Percentiles rank a stretch among this genome's conserved stretches.
Evolutionary conservation across 2,113 vertebrate genomes (phyloP).

Genomic region (Sceloporus undulatus): DNA sequence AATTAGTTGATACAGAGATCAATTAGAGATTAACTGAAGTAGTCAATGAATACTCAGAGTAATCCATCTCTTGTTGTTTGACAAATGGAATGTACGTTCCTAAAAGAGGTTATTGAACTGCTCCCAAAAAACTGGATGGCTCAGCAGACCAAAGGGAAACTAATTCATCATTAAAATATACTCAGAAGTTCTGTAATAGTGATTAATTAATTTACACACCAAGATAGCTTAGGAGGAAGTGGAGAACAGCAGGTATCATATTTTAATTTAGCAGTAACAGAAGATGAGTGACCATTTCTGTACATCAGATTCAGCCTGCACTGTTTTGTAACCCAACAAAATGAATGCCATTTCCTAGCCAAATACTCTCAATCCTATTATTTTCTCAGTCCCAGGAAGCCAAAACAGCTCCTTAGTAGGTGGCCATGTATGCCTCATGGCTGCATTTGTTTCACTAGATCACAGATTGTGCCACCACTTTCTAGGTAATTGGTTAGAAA

Average conservation of each 20-base stretch:
- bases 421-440: no score
- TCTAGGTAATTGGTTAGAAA: no score
- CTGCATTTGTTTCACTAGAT: not conserved
- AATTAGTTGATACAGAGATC: not conserved
- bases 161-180: not conserved
- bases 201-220: not conserved
- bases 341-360: not conserved
- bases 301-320: not conserved
- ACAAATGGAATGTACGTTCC: not conserved
- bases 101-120: not conserved
- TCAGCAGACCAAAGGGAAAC: not conserved
- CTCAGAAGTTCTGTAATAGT: not conserved
- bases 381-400: not conserved
- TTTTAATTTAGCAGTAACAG: not conserved
- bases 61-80: not conserved
- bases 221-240: not conserved
- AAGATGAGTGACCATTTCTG: fast-evolving
- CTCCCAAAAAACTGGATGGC: not conserved
- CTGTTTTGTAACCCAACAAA: no score
- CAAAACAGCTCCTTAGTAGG: not conserved
- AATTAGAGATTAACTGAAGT: slow-evolving; percentile 1
- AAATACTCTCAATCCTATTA: not conserved
- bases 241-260: not conserved
- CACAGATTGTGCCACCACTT: not conserved
- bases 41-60: not conserved